These are phyloP conservation scores for Stylophora pistillata DNA, from an alignment of 64 coral and sea anemone species.

Conservation along the genomic window DNA sequence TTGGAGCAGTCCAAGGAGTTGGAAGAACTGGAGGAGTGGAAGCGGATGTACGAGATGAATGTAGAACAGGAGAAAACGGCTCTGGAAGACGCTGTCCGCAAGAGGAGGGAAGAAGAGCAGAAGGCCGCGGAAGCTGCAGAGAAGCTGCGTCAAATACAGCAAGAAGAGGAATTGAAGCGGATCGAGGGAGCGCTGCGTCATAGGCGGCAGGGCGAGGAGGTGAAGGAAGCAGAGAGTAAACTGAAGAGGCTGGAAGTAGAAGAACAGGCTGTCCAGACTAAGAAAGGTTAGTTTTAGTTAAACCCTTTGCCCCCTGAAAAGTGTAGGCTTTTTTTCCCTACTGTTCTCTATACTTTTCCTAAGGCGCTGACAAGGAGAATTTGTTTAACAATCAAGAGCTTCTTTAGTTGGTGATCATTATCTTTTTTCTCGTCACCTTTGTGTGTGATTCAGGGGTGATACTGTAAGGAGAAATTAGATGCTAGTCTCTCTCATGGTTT, in stretches of 20 bases:
- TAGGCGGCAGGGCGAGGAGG: constrained; percentile 30
- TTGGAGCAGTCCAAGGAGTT: not conserved
- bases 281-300: constrained; percentile 21
- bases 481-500: no score
- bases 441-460: no score
- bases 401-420: no score
- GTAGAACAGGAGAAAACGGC: constrained; percentile 42
- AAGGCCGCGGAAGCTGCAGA: constrained; percentile 3
- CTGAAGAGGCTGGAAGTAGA: constrained; percentile 53
- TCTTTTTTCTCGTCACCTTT: no score
- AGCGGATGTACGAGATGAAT: constrained; percentile 36
- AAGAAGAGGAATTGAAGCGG: constrained; percentile 35
- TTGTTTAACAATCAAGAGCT: no score
- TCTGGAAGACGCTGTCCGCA: constrained; percentile 31
- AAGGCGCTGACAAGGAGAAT: no score
- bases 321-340: no score
- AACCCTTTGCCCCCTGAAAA: no score
- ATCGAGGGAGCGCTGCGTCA: constrained; percentile 29
- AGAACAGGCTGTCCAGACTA: constrained; percentile 22
- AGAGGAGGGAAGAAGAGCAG: constrained; percentile 40
- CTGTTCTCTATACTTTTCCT: no score
- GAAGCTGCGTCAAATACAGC: constrained; percentile 46
- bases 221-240: constrained; percentile 49
- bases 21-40: constrained; percentile 44
- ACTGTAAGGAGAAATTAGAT: no score